Percentiles rank a stretch among this genome's conserved stretches.
Evolutionary conservation across 2,888 invertebrate species (phyloP).

Genomic region (Silvanus unidentatus): DNA sequence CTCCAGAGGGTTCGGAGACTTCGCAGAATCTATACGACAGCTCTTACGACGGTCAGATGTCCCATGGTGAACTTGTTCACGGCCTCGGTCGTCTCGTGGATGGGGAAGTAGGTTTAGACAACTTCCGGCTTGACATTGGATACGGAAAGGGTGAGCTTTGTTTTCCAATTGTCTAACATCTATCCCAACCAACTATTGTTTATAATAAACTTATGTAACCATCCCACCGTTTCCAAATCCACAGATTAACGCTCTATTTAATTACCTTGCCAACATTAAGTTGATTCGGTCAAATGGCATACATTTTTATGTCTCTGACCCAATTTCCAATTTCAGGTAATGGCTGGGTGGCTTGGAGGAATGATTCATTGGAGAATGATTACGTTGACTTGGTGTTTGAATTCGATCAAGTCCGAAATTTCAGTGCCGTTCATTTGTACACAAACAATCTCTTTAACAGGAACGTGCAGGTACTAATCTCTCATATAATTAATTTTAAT

Average conservation of each 20-base stretch:
- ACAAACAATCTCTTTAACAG: slow-evolving; percentile 66
- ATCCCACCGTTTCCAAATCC: not conserved
- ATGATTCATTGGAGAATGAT: slow-evolving; percentile 50
- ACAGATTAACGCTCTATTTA: not conserved
- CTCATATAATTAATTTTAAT: too few species aligned
- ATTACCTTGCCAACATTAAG: not conserved
- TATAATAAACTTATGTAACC: slow-evolving; percentile 3
- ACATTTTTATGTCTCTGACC: not conserved
- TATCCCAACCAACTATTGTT: too few species aligned
- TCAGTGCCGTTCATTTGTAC: slow-evolving; percentile 60
- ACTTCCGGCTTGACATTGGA: slow-evolving; percentile 55
- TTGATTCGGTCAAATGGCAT: not conserved
- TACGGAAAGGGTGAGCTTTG: slow-evolving; percentile 52
- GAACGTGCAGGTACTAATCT: slow-evolving; percentile 55
- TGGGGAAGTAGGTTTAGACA: slow-evolving; percentile 58
- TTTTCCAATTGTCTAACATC: too few species aligned
- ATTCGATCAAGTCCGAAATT: slow-evolving; percentile 64
- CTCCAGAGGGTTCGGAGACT: slow-evolving; percentile 51
- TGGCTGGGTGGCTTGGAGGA: slow-evolving; percentile 73
- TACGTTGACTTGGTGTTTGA: slow-evolving; percentile 64
- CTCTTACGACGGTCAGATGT: slow-evolving; percentile 59
- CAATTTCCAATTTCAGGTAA: slow-evolving; percentile 52
- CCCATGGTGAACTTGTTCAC: slow-evolving; percentile 47
- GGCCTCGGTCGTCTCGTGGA: slow-evolving; percentile 68
- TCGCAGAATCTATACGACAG: slow-evolving; percentile 53